A percentile compares a stretch with the other conserved stretches of the same genome.
Evolutionary conservation across 2,797 vertebrate species (phyloP).

Genomic region (Cebuella pygmaea): DNA sequence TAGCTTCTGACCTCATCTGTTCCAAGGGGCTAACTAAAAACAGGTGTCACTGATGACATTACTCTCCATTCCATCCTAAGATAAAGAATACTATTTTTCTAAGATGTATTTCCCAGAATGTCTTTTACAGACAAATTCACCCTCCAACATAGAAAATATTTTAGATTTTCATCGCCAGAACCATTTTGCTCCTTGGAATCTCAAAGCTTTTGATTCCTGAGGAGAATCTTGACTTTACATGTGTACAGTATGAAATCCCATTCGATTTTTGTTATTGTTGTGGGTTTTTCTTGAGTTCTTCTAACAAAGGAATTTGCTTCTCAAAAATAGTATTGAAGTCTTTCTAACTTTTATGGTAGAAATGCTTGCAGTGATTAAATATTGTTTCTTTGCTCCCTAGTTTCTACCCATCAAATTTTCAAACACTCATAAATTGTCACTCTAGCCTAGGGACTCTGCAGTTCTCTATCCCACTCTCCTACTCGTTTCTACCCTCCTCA

Average conservation of each 20-base stretch:
- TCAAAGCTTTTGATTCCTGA: not conserved
- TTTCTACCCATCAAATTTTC: not conserved
- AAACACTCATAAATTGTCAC: not conserved
- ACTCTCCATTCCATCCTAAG: not conserved
- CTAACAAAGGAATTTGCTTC: not conserved
- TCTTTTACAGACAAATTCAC: not conserved
- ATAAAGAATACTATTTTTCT: not conserved
- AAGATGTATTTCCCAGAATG: no score
- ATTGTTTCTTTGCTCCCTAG: not conserved
- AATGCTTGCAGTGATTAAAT: not conserved
- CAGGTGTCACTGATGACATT: not conserved
- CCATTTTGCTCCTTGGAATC: not conserved
- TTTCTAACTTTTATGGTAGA: not conserved
- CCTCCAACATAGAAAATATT: not conserved
- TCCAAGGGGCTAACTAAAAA: not conserved
- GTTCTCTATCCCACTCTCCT: not conserved
- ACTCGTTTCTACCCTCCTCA: not conserved
- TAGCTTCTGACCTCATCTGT: not conserved
- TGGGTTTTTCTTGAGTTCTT: not conserved
- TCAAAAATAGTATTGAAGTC: not conserved
- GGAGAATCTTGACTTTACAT: not conserved
- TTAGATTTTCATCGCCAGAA: not conserved
- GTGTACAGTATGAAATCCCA: no score
- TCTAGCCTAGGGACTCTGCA: not conserved
- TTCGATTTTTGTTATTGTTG: not conserved